Evolutionary conservation across 1,140 invertebrate species (phyloP).

Genomic region (Caerostris extrusa): DNA sequence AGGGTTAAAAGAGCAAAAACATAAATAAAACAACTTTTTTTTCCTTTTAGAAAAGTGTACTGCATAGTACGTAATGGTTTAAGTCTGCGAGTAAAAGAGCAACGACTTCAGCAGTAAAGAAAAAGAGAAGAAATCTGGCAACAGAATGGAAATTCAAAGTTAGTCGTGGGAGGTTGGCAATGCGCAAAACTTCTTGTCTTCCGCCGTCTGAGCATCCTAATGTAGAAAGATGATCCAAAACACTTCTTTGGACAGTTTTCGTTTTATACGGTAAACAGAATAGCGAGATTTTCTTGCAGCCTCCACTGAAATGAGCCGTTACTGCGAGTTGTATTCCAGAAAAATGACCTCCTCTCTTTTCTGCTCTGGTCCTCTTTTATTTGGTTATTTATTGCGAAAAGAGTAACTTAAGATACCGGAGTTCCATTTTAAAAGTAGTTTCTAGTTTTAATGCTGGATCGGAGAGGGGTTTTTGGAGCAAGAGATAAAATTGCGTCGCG

Average conservation of each 20-base stretch:
- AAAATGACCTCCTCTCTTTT: constrained; percentile 24
- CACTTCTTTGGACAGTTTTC: constrained; percentile 59
- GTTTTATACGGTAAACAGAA: constrained; percentile 63
- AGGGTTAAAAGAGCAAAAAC: background rate
- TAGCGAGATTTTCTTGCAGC: background rate
- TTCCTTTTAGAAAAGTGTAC: background rate
- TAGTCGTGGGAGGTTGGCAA: background rate
- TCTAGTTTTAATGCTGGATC: constrained; percentile 29
- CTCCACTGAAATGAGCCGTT: constrained; percentile 38
- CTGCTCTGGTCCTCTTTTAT: constrained; percentile 25
- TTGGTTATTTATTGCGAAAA: constrained; percentile 29
- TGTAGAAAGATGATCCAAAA: constrained; percentile 54
- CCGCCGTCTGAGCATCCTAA: constrained; percentile 42
- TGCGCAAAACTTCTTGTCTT: constrained; percentile 10
- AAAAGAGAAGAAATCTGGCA: background rate
- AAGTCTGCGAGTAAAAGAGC: constrained; percentile 27
- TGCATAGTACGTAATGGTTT: background rate
- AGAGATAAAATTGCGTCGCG: constrained; percentile 27
- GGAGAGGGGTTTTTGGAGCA: constrained; percentile 21
- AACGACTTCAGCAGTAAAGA: background rate
- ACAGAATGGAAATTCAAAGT: background rate
- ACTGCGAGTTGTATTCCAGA: constrained; percentile 23
- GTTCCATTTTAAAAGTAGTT: constrained; percentile 65
- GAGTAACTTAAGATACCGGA: constrained; percentile 17
- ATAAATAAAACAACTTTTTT: background rate